These are phyloP conservation scores for Artibeus jamaicensis DNA, from an alignment of 2,797 vertebrate genomes.

Conservation along the genomic window DNA sequence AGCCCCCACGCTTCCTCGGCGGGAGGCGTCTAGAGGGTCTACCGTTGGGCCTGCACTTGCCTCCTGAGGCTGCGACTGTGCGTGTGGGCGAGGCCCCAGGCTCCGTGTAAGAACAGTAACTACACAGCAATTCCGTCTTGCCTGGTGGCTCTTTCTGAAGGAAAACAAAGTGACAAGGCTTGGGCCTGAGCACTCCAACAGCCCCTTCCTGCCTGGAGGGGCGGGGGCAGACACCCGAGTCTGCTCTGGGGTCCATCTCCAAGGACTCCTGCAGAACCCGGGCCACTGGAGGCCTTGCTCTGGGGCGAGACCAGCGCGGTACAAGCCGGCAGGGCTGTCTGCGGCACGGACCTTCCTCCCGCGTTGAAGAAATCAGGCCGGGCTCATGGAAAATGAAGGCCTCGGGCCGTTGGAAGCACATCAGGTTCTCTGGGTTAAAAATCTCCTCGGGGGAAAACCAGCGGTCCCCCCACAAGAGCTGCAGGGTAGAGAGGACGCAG, in stretches of 20 bases:
- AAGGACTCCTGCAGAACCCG: neutral
- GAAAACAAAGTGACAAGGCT: slow-evolving; percentile 48
- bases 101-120: slow-evolving; percentile 1
- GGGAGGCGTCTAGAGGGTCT: neutral
- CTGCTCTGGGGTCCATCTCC: neutral
- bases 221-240: neutral
- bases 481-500: fast-evolving
- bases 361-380: slow-evolving; percentile 44
- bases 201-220: neutral
- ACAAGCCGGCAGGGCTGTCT: neutral
- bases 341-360: neutral
- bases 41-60: fast-evolving
- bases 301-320: neutral
- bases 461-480: neutral
- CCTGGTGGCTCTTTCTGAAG: slow-evolving; percentile 50
- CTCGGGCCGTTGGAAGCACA: slow-evolving; percentile 32
- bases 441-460: slow-evolving; percentile 30
- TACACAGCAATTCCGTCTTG: slow-evolving; percentile 24
- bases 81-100: neutral
- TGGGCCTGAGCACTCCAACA: neutral
- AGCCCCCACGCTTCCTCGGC: neutral
- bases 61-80: neutral
- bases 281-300: neutral
- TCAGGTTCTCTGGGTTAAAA: slow-evolving; percentile 52
- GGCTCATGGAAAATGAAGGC: neutral